These are phyloP conservation scores for Drosophila affinis DNA, from an alignment of 2,888 invertebrate species.

Conservation along the genomic window DNA sequence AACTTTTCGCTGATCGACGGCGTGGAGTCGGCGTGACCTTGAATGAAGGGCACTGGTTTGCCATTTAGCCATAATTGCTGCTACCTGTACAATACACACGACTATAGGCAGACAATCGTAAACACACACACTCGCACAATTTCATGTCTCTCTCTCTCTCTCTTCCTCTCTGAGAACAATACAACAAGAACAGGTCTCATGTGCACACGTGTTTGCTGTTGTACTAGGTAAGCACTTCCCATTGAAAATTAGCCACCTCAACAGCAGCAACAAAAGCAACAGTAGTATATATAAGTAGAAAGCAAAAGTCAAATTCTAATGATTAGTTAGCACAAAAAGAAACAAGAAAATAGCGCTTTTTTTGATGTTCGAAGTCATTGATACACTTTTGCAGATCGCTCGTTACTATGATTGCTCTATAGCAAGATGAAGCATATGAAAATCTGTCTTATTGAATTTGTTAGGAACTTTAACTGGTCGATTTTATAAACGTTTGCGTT, in stretches of 20 bases:
- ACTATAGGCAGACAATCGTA: not conserved
- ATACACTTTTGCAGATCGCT: not conserved
- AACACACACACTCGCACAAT: not conserved
- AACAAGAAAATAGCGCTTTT: not conserved
- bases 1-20: conserved; percentile 62
- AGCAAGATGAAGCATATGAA: too few species aligned
- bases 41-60: conserved; percentile 68
- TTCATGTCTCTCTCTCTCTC: conserved; percentile 18
- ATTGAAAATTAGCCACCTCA: conserved; percentile 38
- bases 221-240: conserved; percentile 42
- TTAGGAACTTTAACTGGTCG: too few species aligned
- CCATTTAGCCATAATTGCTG: conserved; percentile 68
- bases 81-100: conserved; percentile 3
- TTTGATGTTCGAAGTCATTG: not conserved
- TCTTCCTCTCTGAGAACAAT: not conserved
- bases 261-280: not conserved
- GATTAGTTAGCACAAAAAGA: conserved; percentile 34
- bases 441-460: too few species aligned
- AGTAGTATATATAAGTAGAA: conserved; percentile 24
- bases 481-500: not conserved
- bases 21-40: conserved; percentile 58
- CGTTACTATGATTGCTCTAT: too few species aligned
- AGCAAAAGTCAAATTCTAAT: conserved; percentile 47
- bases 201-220: conserved; percentile 39
- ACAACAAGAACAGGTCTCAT: conserved; percentile 21